These are phyloP conservation scores for Dendroctonus valens DNA, from an alignment of 1,140 invertebrate species.

Conservation along the genomic window DNA sequence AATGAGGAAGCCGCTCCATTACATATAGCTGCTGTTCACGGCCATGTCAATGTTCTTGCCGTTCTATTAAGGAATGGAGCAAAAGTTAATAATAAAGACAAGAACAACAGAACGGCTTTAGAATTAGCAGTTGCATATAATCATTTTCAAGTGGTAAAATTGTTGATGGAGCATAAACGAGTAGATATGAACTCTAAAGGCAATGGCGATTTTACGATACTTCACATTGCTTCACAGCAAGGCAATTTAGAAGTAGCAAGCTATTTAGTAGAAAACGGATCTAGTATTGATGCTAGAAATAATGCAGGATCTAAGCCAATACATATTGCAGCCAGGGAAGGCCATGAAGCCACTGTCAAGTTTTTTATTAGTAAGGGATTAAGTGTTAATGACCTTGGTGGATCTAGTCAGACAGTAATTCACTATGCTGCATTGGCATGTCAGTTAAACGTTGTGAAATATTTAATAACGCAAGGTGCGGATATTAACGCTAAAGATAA, in stretches of 20 bases:
- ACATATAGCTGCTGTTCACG: conserved; percentile 67
- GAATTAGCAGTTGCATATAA: conserved; percentile 49
- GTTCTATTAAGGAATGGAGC: conserved; percentile 34
- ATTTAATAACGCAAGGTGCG: conserved; percentile 30
- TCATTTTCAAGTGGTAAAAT: conserved; percentile 67
- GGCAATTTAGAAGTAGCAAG: conserved; percentile 47
- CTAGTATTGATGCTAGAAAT: conserved; percentile 52
- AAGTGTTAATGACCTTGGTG: conserved; percentile 35
- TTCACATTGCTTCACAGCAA: conserved; percentile 52
- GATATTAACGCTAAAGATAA: conserved; percentile 23
- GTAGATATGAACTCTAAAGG: conserved; percentile 20
- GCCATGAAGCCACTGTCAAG: conserved; percentile 2
- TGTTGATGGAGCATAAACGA: conserved; percentile 12
- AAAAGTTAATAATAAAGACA: conserved; percentile 25
- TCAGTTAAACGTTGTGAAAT: conserved; percentile 21
- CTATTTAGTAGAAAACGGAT: conserved; percentile 52
- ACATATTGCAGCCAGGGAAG: conserved; percentile 34
- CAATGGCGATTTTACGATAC: conserved; percentile 38
- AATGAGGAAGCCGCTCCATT: conserved; percentile 2
- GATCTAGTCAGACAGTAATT: conserved; percentile 31
- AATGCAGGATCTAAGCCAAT: conserved; percentile 50
- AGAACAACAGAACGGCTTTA: conserved; percentile 32
- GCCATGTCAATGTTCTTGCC: conserved; percentile 58
- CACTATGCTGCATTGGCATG: conserved; percentile 30
- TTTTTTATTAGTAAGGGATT: conserved; percentile 25